Base-by-base conservation (phyloP, 2,113 vertebrate species). In the Syrmaticus mikado region DNA sequence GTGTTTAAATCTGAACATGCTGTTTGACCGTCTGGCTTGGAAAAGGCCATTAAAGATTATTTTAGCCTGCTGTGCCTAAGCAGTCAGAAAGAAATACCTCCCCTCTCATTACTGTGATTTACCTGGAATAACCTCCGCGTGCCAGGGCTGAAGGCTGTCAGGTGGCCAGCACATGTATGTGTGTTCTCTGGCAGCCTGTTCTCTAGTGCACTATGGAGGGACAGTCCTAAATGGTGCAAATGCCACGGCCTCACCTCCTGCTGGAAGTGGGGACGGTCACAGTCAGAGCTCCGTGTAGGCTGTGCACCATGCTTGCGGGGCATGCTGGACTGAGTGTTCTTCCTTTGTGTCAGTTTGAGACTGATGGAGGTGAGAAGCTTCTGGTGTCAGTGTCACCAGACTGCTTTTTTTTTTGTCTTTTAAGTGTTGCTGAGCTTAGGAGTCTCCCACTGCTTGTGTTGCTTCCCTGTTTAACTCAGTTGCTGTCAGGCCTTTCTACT, bases 1-100 rank as follows among this genome's bases (percentile, higher is more conserved):
- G 19, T 52, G 38, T 85, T 89, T 89, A 76, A 87, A 79, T 82
- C 67, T 82, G 71, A 80, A 46, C 67, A 77, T 89, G 46, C 40
- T 90, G 34, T 78, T 94, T 94, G 70, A 46, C 82, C 11, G 3
- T 61, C 32, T 64, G 66, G 57, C 71, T 91, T 71, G 72, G 71
- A 94, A 94, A 93, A 82, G 88, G 73, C 86, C 78, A 67, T 83
- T 61, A 81, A 91, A 89, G 85, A 88, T 93, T 97, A 91, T 90
- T 80, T 94, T 90, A 83, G 75, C 91, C 85, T 84, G 78, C 94
- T 94, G 86, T 95, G 95, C 90, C 68, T 91, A 95, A 95, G 77
- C 85, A 95, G 87, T 46, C 83, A 46, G 70, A 92, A 92, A 72
- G 86, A 94, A 96, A 95, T 71, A 7, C 60, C 85, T 94, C 68